Base-by-base conservation (phyloP, 2,113 vertebrate genomes). In the Entomyzon cyanotis region DNA sequence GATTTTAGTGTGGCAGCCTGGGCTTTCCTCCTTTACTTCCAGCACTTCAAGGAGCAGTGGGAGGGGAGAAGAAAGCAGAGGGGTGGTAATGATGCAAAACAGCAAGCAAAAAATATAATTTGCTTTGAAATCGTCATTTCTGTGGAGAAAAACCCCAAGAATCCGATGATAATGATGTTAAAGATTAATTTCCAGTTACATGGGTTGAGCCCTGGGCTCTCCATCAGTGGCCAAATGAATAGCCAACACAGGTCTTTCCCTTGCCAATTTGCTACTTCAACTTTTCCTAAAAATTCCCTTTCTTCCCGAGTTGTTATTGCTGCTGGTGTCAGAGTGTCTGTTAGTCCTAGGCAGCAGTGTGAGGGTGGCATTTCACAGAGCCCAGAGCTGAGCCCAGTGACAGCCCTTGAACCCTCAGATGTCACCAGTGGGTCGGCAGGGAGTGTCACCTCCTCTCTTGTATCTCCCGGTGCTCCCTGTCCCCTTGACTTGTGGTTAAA, bases 351-450 rank as follows among this genome's bases (percentile, higher is more conserved):
- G 25, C 52, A 52, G 18, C 23, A 58, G 41, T 3, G 19, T 47
- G n/a, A 4, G 5, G 56, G 42, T 47, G 79, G 27, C 53, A 23
- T 15, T 23, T 53, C 11, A 3, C 20, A 53, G 39, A 21, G 2
- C 35, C 35, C 28, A 67, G 18, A 24, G 30, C 62, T 52, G 52
- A 53, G 25, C 37, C 15, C 35, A 33, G 30, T 16, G 82, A 31
- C 94, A 69, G 14, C 31, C 31, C 4, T 0, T 6, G 70, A 79
- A 76, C 44, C 28, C 60, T 63, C 62, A 28, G 44, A 15, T 1
- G 2, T 23, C 50, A 6, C 37, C 0, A 0, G 11, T 0, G 7
- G 22, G 19, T 25, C 5, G 3, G 19, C 44, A 83, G 50, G 88
- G 78, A 92, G 47, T 35, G 47, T 16, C 28, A 5, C 55, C 2